A percentile compares a stretch with the other conserved stretches of the same genome.
phyloP scores from a whole-genome alignment of 2,888 invertebrate species.

The Poecilobothrus nobilitatus region DNA sequence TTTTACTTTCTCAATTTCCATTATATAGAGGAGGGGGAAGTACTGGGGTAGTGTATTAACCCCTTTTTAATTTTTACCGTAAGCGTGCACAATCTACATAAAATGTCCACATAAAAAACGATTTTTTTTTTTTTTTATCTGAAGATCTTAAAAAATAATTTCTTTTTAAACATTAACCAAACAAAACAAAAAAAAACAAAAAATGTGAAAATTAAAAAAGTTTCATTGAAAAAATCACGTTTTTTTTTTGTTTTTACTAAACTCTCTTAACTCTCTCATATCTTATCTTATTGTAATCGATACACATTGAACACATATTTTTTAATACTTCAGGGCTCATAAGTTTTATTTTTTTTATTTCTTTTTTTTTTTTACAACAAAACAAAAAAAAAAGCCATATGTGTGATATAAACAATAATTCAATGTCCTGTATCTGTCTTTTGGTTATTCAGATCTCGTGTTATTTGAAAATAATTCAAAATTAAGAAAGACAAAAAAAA shows the following conservation, averaged over 20 bases:
- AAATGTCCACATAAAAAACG: neutral
- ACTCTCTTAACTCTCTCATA: neutral
- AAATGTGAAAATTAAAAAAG: slow-evolving; percentile 14
- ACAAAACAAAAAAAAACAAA: no score
- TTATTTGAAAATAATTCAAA: no score
- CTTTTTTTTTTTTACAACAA: neutral
- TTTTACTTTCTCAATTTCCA: neutral
- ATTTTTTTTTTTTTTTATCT: no score
- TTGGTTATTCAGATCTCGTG: neutral
- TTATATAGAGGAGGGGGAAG: neutral
- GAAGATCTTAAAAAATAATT: neutral
- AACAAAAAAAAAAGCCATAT: neutral
- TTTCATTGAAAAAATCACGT: slow-evolving; percentile 5
- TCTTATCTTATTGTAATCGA: neutral
- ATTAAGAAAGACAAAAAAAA: neutral
- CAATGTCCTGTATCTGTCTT: neutral
- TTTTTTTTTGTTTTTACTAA: neutral
- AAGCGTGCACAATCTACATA: neutral
- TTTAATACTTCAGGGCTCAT: neutral
- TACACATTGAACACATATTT: neutral
- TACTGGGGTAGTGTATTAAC: neutral
- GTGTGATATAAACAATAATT: neutral
- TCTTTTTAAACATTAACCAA: slow-evolving; percentile 13
- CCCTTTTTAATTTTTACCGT: neutral
- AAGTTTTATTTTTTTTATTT: no score